A percentile compares a stretch with the other conserved stretches of the same genome.
phyloP scores from a whole-genome alignment of 2,797 vertebrate species.

The Coilia nasus region DNA sequence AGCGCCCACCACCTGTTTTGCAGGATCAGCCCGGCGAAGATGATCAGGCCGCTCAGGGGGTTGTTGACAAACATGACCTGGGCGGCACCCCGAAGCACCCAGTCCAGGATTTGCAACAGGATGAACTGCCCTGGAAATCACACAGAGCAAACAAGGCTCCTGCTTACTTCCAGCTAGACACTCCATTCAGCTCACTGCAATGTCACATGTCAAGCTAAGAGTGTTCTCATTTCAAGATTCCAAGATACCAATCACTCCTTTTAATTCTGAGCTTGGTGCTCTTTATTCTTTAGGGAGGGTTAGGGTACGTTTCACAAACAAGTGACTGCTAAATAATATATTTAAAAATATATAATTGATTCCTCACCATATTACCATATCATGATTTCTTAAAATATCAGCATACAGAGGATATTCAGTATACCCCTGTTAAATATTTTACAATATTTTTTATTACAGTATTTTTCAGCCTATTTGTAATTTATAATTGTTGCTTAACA shows the following conservation, averaged over 20 bases:
- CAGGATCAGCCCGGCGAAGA: conserved; percentile 86
- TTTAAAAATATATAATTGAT: no score
- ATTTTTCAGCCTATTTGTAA: no score
- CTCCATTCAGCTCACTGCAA: no score
- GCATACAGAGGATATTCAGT: not conserved
- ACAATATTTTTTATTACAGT: no score
- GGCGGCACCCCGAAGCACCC: conserved; percentile 88
- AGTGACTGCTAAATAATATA: not conserved
- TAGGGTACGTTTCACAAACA: not conserved
- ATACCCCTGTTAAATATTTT: not conserved
- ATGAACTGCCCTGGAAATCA: conserved; percentile 81
- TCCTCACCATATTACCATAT: not conserved
- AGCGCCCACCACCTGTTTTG: conserved; percentile 95
- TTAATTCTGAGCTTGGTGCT: no score
- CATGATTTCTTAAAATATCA: not conserved
- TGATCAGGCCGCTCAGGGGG: conserved; percentile 87
- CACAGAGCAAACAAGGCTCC: no score
- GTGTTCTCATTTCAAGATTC: no score
- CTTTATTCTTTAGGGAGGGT: not conserved
- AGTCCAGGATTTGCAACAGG: conserved; percentile 85
- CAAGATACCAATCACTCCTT: no score
- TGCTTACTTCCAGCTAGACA: no score
- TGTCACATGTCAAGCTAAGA: no score
- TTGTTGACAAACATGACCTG: conserved; percentile 98
- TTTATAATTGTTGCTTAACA: no score